Percentiles rank a stretch among this genome's conserved stretches.
Evolutionary conservation across 53 echinoderm and acorn worm genomes (phyloP).

Genomic region (Holothuria leucospilota): DNA sequence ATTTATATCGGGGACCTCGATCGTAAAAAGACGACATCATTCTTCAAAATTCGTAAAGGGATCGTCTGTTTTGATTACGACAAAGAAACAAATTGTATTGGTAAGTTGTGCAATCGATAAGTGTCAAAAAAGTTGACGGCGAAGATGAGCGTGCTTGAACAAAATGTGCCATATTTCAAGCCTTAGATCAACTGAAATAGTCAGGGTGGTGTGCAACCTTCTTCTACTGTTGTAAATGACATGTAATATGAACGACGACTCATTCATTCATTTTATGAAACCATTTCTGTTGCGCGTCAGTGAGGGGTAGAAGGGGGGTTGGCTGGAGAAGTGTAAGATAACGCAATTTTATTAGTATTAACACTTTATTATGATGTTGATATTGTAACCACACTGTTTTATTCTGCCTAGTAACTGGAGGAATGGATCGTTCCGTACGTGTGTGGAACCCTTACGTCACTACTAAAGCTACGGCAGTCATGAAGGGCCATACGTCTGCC

Average conservation of each 20-base stretch:
- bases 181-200: neutral
- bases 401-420: constrained; percentile 80
- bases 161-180: neutral
- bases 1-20: constrained; percentile 89
- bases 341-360: no score
- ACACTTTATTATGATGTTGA: no score
- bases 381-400: neutral
- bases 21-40: constrained; percentile 89
- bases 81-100: constrained; percentile 89
- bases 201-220: neutral
- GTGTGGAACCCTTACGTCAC: constrained; percentile 98
- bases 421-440: constrained; percentile 92
- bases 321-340: no score
- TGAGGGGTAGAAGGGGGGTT: no score
- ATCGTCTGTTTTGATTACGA: constrained; percentile 93
- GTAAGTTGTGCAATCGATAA: constrained; percentile 58
- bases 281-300: no score
- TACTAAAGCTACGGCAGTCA: constrained; percentile 91
- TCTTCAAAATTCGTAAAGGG: constrained; percentile 93
- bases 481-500: constrained; percentile 98
- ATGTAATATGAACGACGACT: no score
- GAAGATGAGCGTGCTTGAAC: neutral
- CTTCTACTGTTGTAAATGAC: neutral
- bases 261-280: no score
- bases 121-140: neutral